phyloP scores from a whole-genome alignment of 2,797 vertebrate species.

The Todus mexicanus region DNA sequence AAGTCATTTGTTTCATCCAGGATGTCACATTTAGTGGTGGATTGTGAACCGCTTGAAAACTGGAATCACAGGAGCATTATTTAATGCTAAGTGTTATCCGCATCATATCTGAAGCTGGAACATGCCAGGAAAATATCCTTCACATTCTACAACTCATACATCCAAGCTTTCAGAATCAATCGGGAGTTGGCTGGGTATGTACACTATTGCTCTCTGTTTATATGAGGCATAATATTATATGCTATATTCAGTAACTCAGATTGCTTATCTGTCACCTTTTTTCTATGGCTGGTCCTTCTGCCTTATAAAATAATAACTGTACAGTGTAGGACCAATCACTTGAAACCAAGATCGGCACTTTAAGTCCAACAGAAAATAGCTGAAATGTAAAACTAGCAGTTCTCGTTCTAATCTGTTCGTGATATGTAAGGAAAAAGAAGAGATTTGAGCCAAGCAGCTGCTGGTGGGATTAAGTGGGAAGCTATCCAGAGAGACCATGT shows the following conservation, averaged over 20 bases:
- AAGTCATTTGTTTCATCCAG: conserved; percentile 66
- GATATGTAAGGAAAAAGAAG: neutral
- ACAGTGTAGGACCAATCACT: neutral
- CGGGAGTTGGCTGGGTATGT: conserved; percentile 12
- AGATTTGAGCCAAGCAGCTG: conserved; percentile 50
- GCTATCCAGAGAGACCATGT: conserved; percentile 20
- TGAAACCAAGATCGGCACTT: neutral
- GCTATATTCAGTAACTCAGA: neutral
- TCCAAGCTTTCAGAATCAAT: conserved; percentile 35
- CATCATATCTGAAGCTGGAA: conserved; percentile 32
- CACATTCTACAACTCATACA: conserved; percentile 1
- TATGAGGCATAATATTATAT: neutral
- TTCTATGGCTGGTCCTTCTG: neutral
- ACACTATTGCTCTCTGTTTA: neutral
- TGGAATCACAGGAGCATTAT: conserved; percentile 32
- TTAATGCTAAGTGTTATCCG: conserved; percentile 43
- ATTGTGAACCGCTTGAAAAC: conserved; percentile 47
- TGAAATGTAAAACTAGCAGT: neutral
- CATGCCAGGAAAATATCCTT: conserved; percentile 53
- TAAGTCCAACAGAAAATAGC: conserved; percentile 13
- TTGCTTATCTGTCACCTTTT: conserved; percentile 19
- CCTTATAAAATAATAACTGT: neutral
- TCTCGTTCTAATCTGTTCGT: neutral
- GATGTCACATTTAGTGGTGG: conserved; percentile 59
- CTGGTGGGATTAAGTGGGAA: conserved; percentile 36